Percentiles rank a stretch among this genome's conserved stretches.
Conservation (phyloP, 2,797 vertebrate species). For the Corythornis leucogaster region DNA sequence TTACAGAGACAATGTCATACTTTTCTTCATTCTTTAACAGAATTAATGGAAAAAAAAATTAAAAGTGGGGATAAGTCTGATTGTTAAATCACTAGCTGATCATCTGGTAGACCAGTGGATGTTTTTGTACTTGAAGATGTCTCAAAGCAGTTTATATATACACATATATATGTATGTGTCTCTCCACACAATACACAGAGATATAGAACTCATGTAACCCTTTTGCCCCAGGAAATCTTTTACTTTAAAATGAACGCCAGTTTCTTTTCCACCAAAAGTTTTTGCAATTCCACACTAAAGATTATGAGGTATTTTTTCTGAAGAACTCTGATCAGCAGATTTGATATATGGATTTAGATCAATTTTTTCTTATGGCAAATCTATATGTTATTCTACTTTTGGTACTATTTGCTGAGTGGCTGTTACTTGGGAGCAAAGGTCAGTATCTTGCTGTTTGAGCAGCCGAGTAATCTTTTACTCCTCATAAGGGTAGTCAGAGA, state of each 20-base stretch:
- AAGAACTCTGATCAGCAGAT: constrained; percentile 83
- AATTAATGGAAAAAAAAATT: not conserved
- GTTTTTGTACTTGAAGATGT: constrained; percentile 27
- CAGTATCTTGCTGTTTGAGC: constrained; percentile 81
- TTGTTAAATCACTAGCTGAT: not conserved
- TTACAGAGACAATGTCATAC: constrained; percentile 38
- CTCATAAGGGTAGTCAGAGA: constrained; percentile 84
- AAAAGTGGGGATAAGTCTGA: not conserved
- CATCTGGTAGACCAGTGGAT: constrained; percentile 19
- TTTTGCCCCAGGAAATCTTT: not conserved
- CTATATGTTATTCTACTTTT: constrained; percentile 84
- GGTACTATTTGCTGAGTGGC: constrained; percentile 89
- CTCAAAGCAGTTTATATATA: not conserved
- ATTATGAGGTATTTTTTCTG: constrained; percentile 70
- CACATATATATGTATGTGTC: not conserved
- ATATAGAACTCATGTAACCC: not conserved
- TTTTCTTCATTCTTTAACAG: constrained; percentile 17
- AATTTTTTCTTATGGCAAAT: constrained; percentile 87
- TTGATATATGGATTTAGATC: constrained; percentile 86
- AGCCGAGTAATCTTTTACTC: constrained; percentile 88
- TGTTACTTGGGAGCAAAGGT: constrained; percentile 89
- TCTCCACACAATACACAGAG: accelerated
- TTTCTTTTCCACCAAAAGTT: constrained; percentile 40
- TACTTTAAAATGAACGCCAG: constrained; percentile 16
- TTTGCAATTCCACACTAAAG: constrained; percentile 54